These are phyloP conservation scores for Acanthoscelides obtectus DNA, from an alignment of 2,888 invertebrate species.

Conservation along the genomic window DNA sequence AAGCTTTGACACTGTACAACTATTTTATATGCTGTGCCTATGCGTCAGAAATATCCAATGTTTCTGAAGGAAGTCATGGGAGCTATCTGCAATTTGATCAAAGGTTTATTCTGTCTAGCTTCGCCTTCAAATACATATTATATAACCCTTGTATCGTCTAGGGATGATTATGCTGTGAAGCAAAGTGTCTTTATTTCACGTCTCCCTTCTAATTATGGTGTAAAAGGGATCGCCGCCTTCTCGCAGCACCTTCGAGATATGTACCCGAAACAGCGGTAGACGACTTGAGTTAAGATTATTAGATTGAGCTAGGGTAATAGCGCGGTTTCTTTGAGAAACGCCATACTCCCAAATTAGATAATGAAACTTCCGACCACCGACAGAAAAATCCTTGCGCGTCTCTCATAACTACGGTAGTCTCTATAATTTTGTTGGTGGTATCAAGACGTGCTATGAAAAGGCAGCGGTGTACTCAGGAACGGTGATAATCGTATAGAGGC, in stretches of 20 bases:
- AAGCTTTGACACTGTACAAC: too few relatives aligned
- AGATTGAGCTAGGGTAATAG: not conserved
- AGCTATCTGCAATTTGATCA: too few relatives aligned
- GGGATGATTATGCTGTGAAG: not conserved
- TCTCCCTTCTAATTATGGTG: not conserved
- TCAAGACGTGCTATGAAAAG: not conserved
- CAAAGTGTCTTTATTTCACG: not conserved
- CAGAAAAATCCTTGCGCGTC: not conserved
- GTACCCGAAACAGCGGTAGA: not conserved
- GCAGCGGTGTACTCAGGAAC: not conserved
- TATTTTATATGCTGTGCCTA: too few relatives aligned
- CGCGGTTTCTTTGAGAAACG: not conserved
- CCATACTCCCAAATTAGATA: not conserved
- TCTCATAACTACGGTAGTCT: not conserved
- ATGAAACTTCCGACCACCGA: not conserved
- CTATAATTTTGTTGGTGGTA: not conserved
- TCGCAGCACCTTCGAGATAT: not conserved
- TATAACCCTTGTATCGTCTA: too few relatives aligned
- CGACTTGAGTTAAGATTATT: not conserved
- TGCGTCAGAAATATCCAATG: too few relatives aligned
- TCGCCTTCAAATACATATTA: too few relatives aligned
- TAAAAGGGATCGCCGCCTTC: not conserved
- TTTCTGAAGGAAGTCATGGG: too few relatives aligned
- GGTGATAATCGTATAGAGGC: too few relatives aligned
- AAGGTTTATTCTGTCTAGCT: too few relatives aligned